Evolutionary conservation across 2,888 invertebrate genomes (phyloP).

Genomic region (Octodonta nipae): DNA sequence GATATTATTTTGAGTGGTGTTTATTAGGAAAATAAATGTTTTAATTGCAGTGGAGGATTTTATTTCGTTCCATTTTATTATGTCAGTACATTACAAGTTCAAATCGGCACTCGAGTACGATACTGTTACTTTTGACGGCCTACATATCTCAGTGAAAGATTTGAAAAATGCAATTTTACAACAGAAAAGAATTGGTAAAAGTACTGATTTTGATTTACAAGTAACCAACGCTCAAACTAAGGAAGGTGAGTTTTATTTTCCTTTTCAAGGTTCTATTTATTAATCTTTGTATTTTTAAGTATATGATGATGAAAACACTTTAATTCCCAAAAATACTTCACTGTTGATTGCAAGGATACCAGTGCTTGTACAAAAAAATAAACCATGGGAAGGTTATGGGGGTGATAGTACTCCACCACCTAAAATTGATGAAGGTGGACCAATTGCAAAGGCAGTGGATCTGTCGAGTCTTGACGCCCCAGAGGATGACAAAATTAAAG

Average conservation of each 20-base stretch:
- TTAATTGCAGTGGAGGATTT: too few relatives aligned
- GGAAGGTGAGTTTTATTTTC: constrained; percentile 56
- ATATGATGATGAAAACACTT: constrained; percentile 76
- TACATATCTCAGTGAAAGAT: constrained; percentile 90
- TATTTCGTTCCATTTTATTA: too few relatives aligned
- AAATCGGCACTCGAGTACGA: constrained; percentile 93
- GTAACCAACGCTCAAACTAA: constrained; percentile 94
- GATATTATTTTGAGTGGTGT: too few relatives aligned
- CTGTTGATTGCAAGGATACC: constrained; percentile 89
- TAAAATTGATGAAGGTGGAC: constrained; percentile 32
- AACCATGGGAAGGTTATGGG: constrained; percentile 49
- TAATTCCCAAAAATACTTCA: constrained; percentile 96
- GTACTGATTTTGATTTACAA: constrained; percentile 88
- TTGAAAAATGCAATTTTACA: constrained; percentile 88
- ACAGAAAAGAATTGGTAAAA: constrained; percentile 87
- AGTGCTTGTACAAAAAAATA: constrained; percentile 59
- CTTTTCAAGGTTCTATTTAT: not conserved
- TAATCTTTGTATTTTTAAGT: constrained; percentile 43
- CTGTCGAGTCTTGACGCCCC: constrained; percentile 79
- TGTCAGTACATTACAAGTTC: constrained; percentile 98
- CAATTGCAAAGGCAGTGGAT: constrained; percentile 60
- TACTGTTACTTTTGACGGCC: constrained; percentile 91
- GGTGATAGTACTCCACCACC: constrained; percentile 36
- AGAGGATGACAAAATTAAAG: constrained; percentile 94
- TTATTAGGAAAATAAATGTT: too few relatives aligned